Percentiles rank a stretch among this genome's conserved stretches.
These are phyloP conservation scores for cat (Felis catus) DNA, from an alignment of 2,113 vertebrate genomes.

Conservation along the genomic window F.catus_Fca126_mat1.0 CM031420.1:158036501-158037000, in stretches of 20 bases:
- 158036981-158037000: background rate
- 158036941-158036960: background rate
- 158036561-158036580: background rate
- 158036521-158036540: background rate
- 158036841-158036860: background rate
- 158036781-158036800: background rate
- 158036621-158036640: background rate
- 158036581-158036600: background rate
- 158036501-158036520: background rate
- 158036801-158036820: background rate
- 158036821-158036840: background rate
- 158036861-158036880: background rate
- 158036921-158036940: background rate
- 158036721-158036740: background rate
- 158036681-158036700: slow-evolving; percentile 4
- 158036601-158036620: background rate
- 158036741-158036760: background rate
- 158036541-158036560: background rate
- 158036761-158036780: background rate
- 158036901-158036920: background rate
- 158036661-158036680: background rate
- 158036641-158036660: background rate
- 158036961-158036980: background rate
- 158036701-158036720: background rate
- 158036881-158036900: slow-evolving; percentile 26